A percentile compares a stretch with the other conserved stretches of the same genome.
Conservation (phyloP, 2,113 vertebrate genomes). For the Nymphicus hollandicus region DNA sequence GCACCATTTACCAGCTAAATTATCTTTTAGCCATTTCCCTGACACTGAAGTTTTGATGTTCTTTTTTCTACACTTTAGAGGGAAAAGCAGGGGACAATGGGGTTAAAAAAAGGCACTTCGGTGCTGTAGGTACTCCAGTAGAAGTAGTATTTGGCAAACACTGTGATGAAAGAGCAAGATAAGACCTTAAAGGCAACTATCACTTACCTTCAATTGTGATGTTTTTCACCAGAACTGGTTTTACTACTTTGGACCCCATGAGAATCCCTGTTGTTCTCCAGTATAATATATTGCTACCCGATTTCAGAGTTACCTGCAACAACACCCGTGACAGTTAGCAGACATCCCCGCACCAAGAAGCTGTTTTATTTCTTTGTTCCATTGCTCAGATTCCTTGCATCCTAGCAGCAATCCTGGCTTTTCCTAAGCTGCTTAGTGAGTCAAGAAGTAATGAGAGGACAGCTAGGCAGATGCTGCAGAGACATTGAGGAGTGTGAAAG, state of each 20-base stretch:
- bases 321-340: neutral
- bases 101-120: neutral
- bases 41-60: neutral
- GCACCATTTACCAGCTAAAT: constrained; percentile 3
- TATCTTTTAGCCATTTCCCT: neutral
- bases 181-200: neutral
- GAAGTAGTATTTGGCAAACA: neutral
- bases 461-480: neutral
- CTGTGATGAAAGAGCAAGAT: neutral
- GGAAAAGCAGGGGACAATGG: neutral
- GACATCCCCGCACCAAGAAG: neutral
- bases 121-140: neutral
- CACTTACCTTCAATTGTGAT: constrained; percentile 90
- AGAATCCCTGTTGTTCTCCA: constrained; percentile 95
- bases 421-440: neutral
- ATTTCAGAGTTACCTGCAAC: constrained; percentile 88
- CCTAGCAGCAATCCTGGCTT: neutral
- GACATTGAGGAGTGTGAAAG: neutral
- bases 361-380: neutral
- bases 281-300: constrained; percentile 94
- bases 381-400: neutral
- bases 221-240: constrained; percentile 94
- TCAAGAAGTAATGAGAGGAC: neutral
- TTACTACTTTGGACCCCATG: constrained; percentile 86
- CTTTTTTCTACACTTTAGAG: neutral